Percentiles rank a stretch among this genome's conserved stretches.
These are phyloP conservation scores for Smithornis capensis DNA, from an alignment of 2,113 vertebrate species.

Conservation along the genomic window DNA sequence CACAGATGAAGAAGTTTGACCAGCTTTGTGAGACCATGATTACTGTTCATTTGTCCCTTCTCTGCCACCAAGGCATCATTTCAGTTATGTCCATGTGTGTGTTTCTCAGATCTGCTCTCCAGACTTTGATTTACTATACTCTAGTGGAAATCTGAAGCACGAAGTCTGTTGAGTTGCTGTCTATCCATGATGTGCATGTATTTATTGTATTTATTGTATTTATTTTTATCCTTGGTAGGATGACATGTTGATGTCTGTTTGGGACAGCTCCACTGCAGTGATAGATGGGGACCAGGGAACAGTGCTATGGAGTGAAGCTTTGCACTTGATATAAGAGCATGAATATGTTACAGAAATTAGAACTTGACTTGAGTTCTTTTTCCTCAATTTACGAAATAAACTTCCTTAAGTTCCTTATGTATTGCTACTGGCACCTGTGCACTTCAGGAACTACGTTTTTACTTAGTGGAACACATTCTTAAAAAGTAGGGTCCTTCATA, in stretches of 20 bases:
- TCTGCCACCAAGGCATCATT: accelerated
- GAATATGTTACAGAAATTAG: background rate
- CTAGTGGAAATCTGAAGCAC: background rate
- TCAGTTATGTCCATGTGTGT: accelerated
- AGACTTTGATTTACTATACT: accelerated
- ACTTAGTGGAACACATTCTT: background rate
- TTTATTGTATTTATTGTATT: too few relatives aligned
- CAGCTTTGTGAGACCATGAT: background rate
- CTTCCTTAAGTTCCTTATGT: accelerated
- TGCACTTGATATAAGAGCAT: background rate
- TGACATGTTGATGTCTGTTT: background rate
- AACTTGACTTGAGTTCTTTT: background rate
- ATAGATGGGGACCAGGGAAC: background rate
- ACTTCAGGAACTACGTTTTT: accelerated
- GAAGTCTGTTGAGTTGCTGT: background rate
- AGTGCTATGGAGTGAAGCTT: background rate
- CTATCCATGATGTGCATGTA: accelerated
- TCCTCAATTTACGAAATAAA: background rate
- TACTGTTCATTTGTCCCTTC: background rate
- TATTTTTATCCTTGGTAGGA: background rate
- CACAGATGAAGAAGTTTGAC: background rate
- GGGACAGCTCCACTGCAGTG: background rate
- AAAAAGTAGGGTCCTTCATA: background rate
- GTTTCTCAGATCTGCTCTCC: background rate
- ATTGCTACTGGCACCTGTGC: background rate